Conservation (phyloP, 2,113 vertebrate genomes). For the Gracilinanus agilis region DNA sequence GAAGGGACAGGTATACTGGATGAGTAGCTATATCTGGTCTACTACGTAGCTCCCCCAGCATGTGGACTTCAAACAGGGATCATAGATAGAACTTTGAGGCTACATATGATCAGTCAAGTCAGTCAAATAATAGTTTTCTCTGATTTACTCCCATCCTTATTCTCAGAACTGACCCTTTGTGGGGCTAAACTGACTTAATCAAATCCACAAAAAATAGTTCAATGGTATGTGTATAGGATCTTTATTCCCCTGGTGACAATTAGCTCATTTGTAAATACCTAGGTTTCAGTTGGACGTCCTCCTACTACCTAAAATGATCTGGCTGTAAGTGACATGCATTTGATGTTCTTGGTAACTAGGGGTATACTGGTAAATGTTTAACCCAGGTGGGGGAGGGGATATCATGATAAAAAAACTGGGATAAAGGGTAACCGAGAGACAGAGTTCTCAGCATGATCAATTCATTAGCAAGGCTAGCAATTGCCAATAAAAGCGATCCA, state of each 20-base stretch:
- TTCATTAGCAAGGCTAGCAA: neutral
- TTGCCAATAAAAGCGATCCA: neutral
- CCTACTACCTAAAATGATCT: neutral
- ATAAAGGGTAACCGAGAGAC: neutral
- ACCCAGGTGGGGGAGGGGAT: neutral
- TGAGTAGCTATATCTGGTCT: neutral
- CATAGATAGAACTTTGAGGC: neutral
- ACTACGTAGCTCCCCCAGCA: neutral
- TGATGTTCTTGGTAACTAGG: neutral
- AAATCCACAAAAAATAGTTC: neutral
- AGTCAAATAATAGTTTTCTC: neutral
- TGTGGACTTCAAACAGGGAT: neutral
- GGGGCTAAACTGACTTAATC: neutral
- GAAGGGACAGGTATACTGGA: neutral
- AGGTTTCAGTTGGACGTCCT: neutral
- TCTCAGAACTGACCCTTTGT: neutral
- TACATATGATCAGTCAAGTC: neutral
- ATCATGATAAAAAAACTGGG: no score
- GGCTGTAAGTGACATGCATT: neutral
- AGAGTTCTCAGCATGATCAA: neutral
- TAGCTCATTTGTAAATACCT: neutral
- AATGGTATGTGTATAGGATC: neutral
- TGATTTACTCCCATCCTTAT: neutral
- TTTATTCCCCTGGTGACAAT: neutral
- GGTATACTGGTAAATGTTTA: neutral